Percentiles rank a stretch among this genome's conserved stretches.
These are phyloP conservation scores for Centropus bengalensis DNA, from an alignment of 2,113 vertebrate genomes.

Conservation along the genomic window DNA sequence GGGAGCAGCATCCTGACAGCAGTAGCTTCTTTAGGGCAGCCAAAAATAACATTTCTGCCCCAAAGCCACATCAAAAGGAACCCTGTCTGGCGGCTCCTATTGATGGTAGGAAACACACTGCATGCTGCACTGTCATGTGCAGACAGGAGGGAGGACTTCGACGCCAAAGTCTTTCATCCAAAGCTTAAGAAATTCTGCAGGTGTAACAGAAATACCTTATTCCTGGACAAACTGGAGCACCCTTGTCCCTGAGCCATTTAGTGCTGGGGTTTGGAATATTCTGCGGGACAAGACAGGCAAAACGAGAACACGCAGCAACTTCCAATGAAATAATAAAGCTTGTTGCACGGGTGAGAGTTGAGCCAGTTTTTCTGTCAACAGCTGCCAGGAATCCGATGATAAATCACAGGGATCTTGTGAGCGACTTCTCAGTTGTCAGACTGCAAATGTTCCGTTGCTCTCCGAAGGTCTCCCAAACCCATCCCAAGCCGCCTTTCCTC, in stretches of 20 bases:
- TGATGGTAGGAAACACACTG: not conserved
- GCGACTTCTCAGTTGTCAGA: not conserved
- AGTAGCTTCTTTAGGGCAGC: not conserved
- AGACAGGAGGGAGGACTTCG: not conserved
- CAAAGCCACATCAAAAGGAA: not conserved
- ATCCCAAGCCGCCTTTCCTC: not conserved
- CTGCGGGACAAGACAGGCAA: not conserved
- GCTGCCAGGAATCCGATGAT: not conserved
- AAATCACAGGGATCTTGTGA: not conserved
- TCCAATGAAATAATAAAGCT: not conserved
- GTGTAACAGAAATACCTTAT: not conserved
- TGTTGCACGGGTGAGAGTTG: not conserved
- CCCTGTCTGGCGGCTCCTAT: accelerated
- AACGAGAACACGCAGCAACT: not conserved
- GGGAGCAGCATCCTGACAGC: not conserved
- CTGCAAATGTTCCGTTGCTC: not conserved
- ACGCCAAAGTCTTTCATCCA: not conserved
- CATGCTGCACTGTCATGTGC: not conserved
- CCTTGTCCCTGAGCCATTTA: not conserved
- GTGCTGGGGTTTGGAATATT: not conserved
- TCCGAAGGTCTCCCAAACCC: not conserved
- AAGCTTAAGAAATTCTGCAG: not conserved
- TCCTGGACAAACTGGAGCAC: not conserved
- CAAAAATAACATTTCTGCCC: not conserved
- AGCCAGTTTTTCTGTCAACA: not conserved